phyloP scores from a whole-genome alignment of 1,140 invertebrate species.

The Caenorhabditis brenneri region DNA sequence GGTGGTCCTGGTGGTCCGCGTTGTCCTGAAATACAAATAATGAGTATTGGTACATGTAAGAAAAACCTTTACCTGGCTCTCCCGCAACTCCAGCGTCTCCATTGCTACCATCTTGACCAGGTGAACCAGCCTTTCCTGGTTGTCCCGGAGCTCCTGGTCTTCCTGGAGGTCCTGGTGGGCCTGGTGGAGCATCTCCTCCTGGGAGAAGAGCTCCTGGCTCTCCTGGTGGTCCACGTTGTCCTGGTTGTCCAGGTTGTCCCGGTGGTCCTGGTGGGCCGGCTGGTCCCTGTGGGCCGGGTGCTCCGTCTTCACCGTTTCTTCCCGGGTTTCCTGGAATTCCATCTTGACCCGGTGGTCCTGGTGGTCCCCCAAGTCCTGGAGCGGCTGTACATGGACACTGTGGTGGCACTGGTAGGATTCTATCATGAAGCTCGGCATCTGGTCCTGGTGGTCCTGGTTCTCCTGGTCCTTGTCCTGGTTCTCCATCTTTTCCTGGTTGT shows the following conservation, averaged over 20 bases:
- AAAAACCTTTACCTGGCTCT: slow-evolving; percentile 61
- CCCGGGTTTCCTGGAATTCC: slow-evolving; percentile 67
- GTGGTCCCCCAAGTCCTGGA: slow-evolving; percentile 62
- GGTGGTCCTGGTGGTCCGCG: slow-evolving; percentile 58
- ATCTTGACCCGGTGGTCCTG: slow-evolving; percentile 65
- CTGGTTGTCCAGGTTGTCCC: slow-evolving; percentile 66
- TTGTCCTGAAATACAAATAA: slow-evolving; percentile 45
- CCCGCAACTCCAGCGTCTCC: slow-evolving; percentile 60
- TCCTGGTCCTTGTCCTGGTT: slow-evolving; percentile 64
- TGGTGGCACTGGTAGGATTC: slow-evolving; percentile 69
- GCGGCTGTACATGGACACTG: slow-evolving; percentile 69
- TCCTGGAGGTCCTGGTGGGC: slow-evolving; percentile 56
- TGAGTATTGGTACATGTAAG: not conserved
- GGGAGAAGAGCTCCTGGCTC: slow-evolving; percentile 68
- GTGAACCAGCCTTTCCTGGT: slow-evolving; percentile 56
- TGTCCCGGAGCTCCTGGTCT: slow-evolving; percentile 57
- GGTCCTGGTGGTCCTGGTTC: slow-evolving; percentile 65
- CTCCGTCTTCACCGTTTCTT: slow-evolving; percentile 66
- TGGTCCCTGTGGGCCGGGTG: slow-evolving; percentile 62
- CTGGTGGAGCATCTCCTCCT: slow-evolving; percentile 62
- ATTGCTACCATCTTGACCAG: slow-evolving; percentile 62
- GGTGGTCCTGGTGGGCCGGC: slow-evolving; percentile 59
- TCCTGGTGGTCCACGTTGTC: slow-evolving; percentile 65
- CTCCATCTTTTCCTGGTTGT: slow-evolving; percentile 59
- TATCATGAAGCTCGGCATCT: slow-evolving; percentile 70